These are phyloP conservation scores for Daubentonia madagascariensis DNA, from an alignment of 2,113 vertebrate species.

Conservation along the genomic window DNA sequence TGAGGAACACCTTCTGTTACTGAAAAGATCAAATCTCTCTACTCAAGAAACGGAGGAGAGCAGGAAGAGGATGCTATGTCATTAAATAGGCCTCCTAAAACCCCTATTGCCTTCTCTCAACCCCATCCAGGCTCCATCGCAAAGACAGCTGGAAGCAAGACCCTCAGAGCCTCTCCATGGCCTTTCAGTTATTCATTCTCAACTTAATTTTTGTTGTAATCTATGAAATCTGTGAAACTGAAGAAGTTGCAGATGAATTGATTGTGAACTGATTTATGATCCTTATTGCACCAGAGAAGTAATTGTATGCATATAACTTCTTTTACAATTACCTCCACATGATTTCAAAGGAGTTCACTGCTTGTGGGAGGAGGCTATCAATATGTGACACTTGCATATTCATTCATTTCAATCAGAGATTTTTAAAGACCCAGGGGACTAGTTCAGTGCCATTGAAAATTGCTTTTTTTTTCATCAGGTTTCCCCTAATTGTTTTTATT, in stretches of 20 bases:
- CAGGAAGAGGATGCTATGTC: not conserved
- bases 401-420: slow-evolving; percentile 84
- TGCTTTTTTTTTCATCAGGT: slow-evolving; percentile 75
- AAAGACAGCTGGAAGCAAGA: not conserved
- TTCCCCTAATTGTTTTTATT: slow-evolving; percentile 55
- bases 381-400: slow-evolving; percentile 84
- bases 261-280: slow-evolving; percentile 94
- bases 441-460: slow-evolving; percentile 80
- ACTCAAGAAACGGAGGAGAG: not conserved
- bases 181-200: not conserved
- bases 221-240: slow-evolving; percentile 76
- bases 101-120: not conserved
- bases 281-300: slow-evolving; percentile 90
- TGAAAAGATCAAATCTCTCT: not conserved
- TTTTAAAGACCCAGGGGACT: slow-evolving; percentile 83
- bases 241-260: slow-evolving; percentile 88
- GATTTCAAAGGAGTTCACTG: slow-evolving; percentile 81
- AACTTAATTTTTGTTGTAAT: slow-evolving; percentile 23
- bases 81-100: not conserved
- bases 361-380: slow-evolving; percentile 77
- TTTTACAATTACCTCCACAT: slow-evolving; percentile 90
- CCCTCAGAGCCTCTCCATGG: not conserved
- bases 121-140: not conserved
- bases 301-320: slow-evolving; percentile 98
- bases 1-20: not conserved